Conservation (phyloP, 2,888 invertebrate genomes). For the Xylota segnis region DNA sequence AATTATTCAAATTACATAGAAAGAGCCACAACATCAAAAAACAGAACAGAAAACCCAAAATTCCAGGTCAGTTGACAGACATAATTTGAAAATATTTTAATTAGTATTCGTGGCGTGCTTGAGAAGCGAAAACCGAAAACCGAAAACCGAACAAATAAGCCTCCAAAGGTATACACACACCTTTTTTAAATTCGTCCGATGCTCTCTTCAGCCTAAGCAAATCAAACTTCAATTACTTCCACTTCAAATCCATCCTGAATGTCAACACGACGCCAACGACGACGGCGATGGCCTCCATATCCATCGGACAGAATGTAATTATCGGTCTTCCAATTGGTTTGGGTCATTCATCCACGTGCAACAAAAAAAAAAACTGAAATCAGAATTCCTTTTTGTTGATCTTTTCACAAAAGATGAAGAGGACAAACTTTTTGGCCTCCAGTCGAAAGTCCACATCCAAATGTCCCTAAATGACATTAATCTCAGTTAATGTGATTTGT, state of each 20-base stretch:
- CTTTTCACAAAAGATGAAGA: constrained; percentile 10
- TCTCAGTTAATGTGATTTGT: constrained; percentile 40
- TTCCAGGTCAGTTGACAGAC: background rate
- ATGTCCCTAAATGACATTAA: constrained; percentile 35
- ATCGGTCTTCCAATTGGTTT: constrained; percentile 16
- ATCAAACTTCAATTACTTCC: constrained; percentile 61
- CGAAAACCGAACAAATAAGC: background rate
- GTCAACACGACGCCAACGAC: constrained; percentile 18
- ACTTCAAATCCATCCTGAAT: constrained; percentile 52
- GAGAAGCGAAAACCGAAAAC: background rate
- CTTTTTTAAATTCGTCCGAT: constrained; percentile 22
- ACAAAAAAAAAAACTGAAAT: background rate
- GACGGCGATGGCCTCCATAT: background rate
- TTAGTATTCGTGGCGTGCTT: constrained; percentile 26
- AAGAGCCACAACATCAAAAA: constrained; percentile 1
- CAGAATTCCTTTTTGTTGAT: constrained; percentile 2
- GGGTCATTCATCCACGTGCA: constrained; percentile 19
- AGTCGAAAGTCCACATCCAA: constrained; percentile 20
- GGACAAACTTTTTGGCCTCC: constrained; percentile 16
- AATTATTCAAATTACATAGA: constrained; percentile 4
- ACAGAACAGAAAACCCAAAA: background rate
- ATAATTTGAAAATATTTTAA: constrained; percentile 13
- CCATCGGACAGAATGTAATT: constrained; percentile 24
- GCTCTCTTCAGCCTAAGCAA: constrained; percentile 32
- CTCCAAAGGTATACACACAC: constrained; percentile 9